Conservation (phyloP, 2,113 vertebrate genomes). For the Melozone crissalis region DNA sequence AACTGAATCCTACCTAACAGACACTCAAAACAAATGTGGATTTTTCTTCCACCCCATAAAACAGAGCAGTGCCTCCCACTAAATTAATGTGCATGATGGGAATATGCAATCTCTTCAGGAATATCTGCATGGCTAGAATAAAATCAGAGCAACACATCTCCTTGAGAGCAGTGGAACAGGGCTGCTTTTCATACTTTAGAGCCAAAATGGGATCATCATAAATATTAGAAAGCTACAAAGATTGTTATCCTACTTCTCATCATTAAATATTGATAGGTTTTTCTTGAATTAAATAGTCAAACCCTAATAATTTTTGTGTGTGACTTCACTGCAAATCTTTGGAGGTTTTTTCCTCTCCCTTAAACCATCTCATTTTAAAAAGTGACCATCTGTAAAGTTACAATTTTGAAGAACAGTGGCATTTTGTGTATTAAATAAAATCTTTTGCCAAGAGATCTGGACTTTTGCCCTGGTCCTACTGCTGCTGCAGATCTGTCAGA, state of each 20-base stretch:
- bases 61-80: conserved; percentile 37
- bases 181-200: neutral
- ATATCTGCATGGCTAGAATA: conserved; percentile 12
- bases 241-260: neutral
- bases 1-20: neutral
- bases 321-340: neutral
- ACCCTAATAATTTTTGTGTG: neutral
- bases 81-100: conserved; percentile 31
- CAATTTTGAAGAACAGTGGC: neutral
- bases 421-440: neutral
- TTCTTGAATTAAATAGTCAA: neutral
- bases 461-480: neutral
- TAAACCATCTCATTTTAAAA: neutral
- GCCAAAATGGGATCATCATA: neutral
- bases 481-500: neutral
- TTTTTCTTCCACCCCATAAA: neutral
- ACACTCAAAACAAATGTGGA: neutral
- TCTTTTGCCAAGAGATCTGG: neutral
- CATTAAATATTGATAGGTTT: neutral
- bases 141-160: neutral
- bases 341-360: neutral
- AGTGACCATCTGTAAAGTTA: neutral
- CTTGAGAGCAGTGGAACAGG: neutral
- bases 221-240: neutral
- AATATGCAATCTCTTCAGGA: conserved; percentile 19